Evolutionary conservation across 1,140 invertebrate species (phyloP).

Genomic region (Drosophila navojoa): DNA sequence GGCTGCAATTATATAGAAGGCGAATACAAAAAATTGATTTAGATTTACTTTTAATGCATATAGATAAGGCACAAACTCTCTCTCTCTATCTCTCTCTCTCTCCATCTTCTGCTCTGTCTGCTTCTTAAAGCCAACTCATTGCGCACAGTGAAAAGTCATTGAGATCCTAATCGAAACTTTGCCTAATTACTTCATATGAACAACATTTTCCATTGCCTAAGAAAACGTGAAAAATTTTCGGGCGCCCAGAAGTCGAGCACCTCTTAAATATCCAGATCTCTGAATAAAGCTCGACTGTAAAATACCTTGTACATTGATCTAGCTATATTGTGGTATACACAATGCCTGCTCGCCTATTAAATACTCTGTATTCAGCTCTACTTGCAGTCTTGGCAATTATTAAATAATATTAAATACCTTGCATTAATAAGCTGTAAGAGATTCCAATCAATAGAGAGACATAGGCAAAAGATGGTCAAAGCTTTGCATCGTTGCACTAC

Average conservation of each 20-base stretch:
- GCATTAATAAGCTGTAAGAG: too few relatives aligned
- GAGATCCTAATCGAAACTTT: constrained; percentile 29
- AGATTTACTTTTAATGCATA: constrained; percentile 17
- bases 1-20: constrained; percentile 37
- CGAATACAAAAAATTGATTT: constrained; percentile 14
- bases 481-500: neutral
- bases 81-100: too few relatives aligned
- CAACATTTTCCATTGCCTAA: constrained; percentile 66
- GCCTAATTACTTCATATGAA: constrained; percentile 26
- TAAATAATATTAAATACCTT: too few relatives aligned
- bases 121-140: constrained; percentile 30
- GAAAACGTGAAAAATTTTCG: constrained; percentile 56
- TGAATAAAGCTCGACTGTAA: neutral
- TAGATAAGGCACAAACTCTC: neutral
- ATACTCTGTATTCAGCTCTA: too few relatives aligned
- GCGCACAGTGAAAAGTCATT: constrained; percentile 19
- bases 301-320: neutral
- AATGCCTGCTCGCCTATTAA: too few relatives aligned
- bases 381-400: too few relatives aligned
- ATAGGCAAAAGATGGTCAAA: neutral
- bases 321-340: too few relatives aligned
- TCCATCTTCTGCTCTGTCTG: neutral
- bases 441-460: neutral
- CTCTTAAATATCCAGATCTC: neutral
- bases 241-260: constrained; percentile 16